Percentiles rank a stretch among this genome's conserved stretches.
phyloP scores from a whole-genome alignment of 2,888 invertebrate genomes.

The Chymomyza caudatula region DNA sequence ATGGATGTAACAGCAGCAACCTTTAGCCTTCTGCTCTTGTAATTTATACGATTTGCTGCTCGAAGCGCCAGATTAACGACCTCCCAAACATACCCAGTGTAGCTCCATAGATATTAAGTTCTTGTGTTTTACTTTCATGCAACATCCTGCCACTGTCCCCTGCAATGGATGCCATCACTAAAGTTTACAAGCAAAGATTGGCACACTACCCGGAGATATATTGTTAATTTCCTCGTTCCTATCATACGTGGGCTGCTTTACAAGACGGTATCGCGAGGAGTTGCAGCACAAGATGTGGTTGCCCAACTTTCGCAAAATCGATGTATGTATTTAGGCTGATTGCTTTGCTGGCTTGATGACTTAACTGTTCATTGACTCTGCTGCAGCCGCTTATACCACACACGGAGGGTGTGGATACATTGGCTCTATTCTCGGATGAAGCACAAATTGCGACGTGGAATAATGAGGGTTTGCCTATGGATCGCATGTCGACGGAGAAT shows the following conservation, averaged over 20 bases:
- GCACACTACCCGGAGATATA: constrained; percentile 94
- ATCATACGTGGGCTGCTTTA: constrained; percentile 97
- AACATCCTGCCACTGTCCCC: background rate
- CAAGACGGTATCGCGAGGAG: constrained; percentile 88
- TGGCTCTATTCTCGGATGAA: constrained; percentile 92
- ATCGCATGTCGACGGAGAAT: constrained; percentile 96
- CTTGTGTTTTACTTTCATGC: background rate
- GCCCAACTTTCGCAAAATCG: constrained; percentile 85
- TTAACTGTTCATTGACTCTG: background rate
- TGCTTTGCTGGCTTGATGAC: constrained; percentile 2
- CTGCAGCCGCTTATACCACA: constrained; percentile 87
- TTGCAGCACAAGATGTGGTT: constrained; percentile 90
- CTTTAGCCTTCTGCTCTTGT: constrained; percentile 49
- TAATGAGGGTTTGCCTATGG: constrained; percentile 94
- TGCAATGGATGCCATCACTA: constrained; percentile 2
- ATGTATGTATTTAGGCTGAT: constrained; percentile 77
- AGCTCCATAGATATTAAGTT: constrained; percentile 2
- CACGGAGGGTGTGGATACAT: constrained; percentile 88
- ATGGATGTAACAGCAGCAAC: constrained; percentile 25
- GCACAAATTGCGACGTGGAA: constrained; percentile 96
- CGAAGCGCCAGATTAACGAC: constrained; percentile 38
- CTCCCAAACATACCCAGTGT: background rate
- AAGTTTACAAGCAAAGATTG: constrained; percentile 85
- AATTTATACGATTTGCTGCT: constrained; percentile 60
- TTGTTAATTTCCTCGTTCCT: constrained; percentile 94